Conservation (phyloP, 2,113 vertebrate genomes). For the Eolophus roseicapilla region DNA sequence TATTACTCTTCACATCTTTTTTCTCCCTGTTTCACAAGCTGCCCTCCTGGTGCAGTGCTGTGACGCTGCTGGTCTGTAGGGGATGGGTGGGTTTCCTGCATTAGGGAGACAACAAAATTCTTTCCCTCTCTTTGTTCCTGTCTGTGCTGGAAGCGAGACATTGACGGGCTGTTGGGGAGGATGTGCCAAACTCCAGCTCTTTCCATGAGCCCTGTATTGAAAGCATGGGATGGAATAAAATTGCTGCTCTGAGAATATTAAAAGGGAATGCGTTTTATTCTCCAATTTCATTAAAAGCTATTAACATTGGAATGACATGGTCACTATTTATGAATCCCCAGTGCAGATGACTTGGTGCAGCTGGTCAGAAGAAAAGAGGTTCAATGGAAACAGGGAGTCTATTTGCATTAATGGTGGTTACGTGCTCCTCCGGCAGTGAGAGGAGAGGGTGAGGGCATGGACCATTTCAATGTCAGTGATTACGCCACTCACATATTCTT, state of each 20-base stretch:
- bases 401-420: neutral
- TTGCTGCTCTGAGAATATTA: neutral
- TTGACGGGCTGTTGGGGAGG: neutral
- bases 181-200: constrained; percentile 12
- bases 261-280: neutral
- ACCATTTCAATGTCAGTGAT: neutral
- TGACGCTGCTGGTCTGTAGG: neutral
- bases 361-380: constrained; percentile 9
- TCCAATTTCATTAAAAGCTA: constrained; percentile 12
- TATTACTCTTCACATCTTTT: neutral
- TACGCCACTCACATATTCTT: neutral
- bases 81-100: constrained; percentile 64
- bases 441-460: neutral
- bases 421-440: neutral
- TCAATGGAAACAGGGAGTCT: neutral
- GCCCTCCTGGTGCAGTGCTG: neutral
- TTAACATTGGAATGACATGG: constrained; percentile 37
- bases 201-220: neutral
- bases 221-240: neutral
- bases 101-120: constrained; percentile 4
- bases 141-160: neutral
- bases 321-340: constrained; percentile 13
- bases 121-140: constrained; percentile 52
- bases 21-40: neutral
- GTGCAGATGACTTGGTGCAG: constrained; percentile 21